Evolutionary conservation across 2,888 invertebrate genomes (phyloP).

Genomic region (Hoplodrina blanda): DNA sequence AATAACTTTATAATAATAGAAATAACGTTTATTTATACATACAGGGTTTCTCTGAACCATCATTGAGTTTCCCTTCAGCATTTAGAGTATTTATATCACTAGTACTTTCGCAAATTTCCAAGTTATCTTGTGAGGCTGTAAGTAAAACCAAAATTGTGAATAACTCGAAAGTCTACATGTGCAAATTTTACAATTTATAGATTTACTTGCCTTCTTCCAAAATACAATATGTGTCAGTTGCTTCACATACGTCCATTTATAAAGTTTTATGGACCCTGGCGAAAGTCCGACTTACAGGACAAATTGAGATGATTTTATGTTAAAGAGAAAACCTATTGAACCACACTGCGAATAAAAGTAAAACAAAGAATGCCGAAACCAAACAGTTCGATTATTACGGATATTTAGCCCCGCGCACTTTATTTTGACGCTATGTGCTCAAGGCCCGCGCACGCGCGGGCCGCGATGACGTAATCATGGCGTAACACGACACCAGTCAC

Average conservation of each 20-base stretch:
- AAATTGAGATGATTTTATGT: background rate
- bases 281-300: background rate
- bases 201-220: constrained; percentile 60
- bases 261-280: background rate
- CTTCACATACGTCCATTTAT: constrained; percentile 59
- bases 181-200: background rate
- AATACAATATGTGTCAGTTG: constrained; percentile 52
- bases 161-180: background rate
- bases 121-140: constrained; percentile 58
- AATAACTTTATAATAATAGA: background rate
- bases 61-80: constrained; percentile 51
- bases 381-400: background rate
- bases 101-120: constrained; percentile 61
- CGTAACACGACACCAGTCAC: too few relatives aligned
- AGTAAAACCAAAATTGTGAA: constrained; percentile 28
- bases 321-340: too few relatives aligned
- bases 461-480: too few relatives aligned
- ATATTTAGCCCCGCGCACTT: too few relatives aligned
- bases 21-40: constrained; percentile 32
- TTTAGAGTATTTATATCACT: constrained; percentile 47
- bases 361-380: background rate
- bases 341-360: background rate
- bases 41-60: constrained; percentile 68
- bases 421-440: too few relatives aligned
- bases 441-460: too few relatives aligned